These are phyloP conservation scores for Amblyraja radiata DNA, from an alignment of 2,797 vertebrate genomes.

Conservation along the genomic window DNA sequence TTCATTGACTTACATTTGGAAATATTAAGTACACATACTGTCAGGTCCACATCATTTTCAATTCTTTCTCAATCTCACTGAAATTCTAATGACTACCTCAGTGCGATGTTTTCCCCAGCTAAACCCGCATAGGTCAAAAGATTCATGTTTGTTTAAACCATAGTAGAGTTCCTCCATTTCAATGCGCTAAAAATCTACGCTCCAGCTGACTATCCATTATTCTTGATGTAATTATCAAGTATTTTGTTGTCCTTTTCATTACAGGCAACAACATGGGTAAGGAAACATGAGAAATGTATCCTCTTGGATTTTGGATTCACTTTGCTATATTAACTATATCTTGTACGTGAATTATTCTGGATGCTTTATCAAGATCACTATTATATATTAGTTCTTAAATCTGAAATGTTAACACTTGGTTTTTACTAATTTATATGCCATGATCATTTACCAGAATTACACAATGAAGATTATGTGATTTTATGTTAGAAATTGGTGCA, in stretches of 20 bases:
- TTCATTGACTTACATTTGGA: constrained; percentile 8
- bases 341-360: neutral
- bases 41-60: neutral
- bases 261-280: neutral
- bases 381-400: neutral
- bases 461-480: neutral
- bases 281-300: neutral
- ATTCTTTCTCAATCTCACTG: neutral
- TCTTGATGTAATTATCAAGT: neutral
- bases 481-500: neutral
- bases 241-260: neutral
- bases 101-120: neutral
- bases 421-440: neutral
- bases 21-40: neutral
- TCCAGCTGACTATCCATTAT: neutral
- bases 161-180: neutral
- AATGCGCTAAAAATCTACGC: neutral
- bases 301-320: neutral
- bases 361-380: neutral
- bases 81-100: neutral
- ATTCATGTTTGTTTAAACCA: neutral
- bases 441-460: neutral
- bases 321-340: neutral
- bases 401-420: too few relatives aligned
- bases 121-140: neutral